Percentiles rank a stretch among this genome's conserved stretches.
These are phyloP conservation scores for Parasteatoda tepidariorum DNA, from an alignment of 1,140 invertebrate genomes.

Conservation along the genomic window DNA sequence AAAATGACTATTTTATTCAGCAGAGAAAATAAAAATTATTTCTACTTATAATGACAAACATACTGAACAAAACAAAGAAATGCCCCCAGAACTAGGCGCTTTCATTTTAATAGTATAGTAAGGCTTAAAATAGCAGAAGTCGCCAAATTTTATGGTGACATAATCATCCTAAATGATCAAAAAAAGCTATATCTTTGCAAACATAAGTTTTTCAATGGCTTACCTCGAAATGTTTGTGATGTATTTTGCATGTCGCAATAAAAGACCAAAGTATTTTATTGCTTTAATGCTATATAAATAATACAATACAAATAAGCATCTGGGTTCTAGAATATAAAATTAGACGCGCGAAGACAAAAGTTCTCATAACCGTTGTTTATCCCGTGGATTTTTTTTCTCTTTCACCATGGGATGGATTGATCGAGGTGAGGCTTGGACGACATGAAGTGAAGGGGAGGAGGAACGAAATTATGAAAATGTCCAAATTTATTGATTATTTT, in stretches of 20 bases:
- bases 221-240: slow-evolving; percentile 59
- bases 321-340: slow-evolving; percentile 58
- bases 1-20: too few species aligned
- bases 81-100: neutral
- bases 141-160: slow-evolving; percentile 44
- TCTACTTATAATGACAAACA: too few species aligned
- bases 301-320: slow-evolving; percentile 46
- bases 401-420: neutral
- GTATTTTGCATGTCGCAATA: slow-evolving; percentile 60
- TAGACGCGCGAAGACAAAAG: slow-evolving; percentile 60
- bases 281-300: slow-evolving; percentile 22
- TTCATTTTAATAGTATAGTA: slow-evolving; percentile 31
- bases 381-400: slow-evolving; percentile 27
- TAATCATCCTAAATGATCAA: neutral
- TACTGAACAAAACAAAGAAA: too few species aligned
- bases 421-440: neutral
- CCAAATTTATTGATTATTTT: too few species aligned
- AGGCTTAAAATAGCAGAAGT: slow-evolving; percentile 54
- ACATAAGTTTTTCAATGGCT: neutral
- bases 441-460: too few species aligned
- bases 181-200: slow-evolving; percentile 5
- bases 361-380: slow-evolving; percentile 58
- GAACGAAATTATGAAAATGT: too few species aligned
- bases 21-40: too few species aligned
- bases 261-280: slow-evolving; percentile 42